Evolutionary conservation across 1,140 invertebrate genomes (phyloP), one percentile per base, ranked within the genome.

Genomic region (Lethrus apterus): DNA sequence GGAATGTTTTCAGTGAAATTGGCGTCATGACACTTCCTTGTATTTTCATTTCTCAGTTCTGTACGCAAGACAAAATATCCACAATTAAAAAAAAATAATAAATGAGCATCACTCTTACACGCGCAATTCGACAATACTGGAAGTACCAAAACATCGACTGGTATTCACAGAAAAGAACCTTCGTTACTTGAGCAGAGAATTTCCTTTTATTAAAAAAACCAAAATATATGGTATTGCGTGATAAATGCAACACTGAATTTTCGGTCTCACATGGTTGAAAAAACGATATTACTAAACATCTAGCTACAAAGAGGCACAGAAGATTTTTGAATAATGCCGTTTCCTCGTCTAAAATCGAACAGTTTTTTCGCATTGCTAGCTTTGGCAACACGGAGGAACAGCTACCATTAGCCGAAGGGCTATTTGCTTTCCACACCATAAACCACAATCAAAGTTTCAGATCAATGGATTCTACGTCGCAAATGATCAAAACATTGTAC

Each of bases 351-450:
- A 35, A 24, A 32, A 19, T 48, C 4, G 18, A 31, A 19, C 10
- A 26, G 18, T 47, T 47, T 47, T 46, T 38, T 23, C 34, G 34
- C 10, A 34, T 10, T 23, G 26, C 21, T 0, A 42, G 5, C 4
- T 41, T 33, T 50, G 48, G 40, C 8, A 14, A 47, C 23, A 36
- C 32, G 26, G 41, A 48, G 21, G 23, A 36, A 29, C 7, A 47
- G 21, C 20, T 50, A 18, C 44, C 48, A 11, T 17, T 40, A 44
- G 33, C 43, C 2, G 50, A 55, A 55, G 44, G 38, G 9, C 23
- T 41, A 20, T 50, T 55, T 31, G 46, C 55, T 19, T 55, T 46
- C 36, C 52, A 55, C 24, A 48, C 41, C 5, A 46, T 46, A 35
- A 40, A 46, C 11, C 45, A 51, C 35, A 48, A 54, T 48, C 48